Conservation (phyloP, 2,113 vertebrate genomes). For the Epinephelus cyanopodus region DNA sequence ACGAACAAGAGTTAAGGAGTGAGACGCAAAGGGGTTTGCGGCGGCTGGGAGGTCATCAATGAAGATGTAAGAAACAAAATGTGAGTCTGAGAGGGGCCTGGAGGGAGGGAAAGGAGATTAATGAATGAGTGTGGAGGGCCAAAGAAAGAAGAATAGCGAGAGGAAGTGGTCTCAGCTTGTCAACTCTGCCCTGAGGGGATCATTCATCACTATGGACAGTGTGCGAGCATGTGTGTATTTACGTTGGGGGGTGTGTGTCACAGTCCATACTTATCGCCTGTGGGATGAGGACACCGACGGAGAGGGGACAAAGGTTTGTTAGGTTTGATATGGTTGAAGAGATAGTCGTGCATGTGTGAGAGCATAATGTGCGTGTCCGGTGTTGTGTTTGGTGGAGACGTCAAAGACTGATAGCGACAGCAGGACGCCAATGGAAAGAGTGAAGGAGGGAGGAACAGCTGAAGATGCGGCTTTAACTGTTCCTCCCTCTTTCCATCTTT, state of each 20-base stretch:
- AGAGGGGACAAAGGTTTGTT: constrained; percentile 46
- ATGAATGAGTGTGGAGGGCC: constrained; percentile 80
- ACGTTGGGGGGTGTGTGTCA: constrained; percentile 21
- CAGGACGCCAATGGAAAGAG: constrained; percentile 38
- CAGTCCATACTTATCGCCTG: constrained; percentile 48
- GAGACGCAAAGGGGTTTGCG: constrained; percentile 40
- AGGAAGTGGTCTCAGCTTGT: constrained; percentile 81
- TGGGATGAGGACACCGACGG: constrained; percentile 42
- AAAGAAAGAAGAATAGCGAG: constrained; percentile 74
- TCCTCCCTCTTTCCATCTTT: constrained; percentile 12
- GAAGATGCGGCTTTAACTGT: constrained; percentile 37
- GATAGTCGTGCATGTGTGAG: constrained; percentile 47
- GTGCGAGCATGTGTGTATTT: constrained; percentile 57
- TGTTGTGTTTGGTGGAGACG: constrained; percentile 38
- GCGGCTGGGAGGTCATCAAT: constrained; percentile 45
- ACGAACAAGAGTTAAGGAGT: constrained; percentile 59
- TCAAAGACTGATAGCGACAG: constrained; percentile 40
- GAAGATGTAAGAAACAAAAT: constrained; percentile 60
- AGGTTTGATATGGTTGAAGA: constrained; percentile 22
- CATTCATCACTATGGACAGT: constrained; percentile 78
- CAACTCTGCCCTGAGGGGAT: constrained; percentile 71
- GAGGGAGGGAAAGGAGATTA: constrained; percentile 72
- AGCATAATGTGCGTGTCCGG: neutral
- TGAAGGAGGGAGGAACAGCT: constrained; percentile 18
- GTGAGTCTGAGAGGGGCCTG: constrained; percentile 53